Evolutionary conservation across 2,888 invertebrate genomes (phyloP), one percentile per base, ranked within the genome.

Genomic region (Drosophila kambysellisi): DNA sequence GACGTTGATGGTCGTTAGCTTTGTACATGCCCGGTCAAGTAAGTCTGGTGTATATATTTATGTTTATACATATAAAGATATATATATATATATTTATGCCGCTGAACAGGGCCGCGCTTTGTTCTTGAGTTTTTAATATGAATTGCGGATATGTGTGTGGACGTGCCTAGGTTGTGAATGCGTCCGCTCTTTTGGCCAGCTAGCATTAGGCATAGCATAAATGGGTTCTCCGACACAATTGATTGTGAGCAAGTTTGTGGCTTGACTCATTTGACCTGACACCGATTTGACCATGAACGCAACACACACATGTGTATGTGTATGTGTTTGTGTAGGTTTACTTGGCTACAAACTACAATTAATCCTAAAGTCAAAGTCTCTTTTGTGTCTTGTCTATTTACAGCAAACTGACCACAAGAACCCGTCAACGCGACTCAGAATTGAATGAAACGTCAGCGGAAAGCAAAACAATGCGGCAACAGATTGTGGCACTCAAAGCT

Each of bases 401-500:
- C 77, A 93, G 93, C 43, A 89, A 91, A 76, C 80, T 91, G 52
- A 80, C 77, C 51, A 74, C 65, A 32, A 89, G 91, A 79, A 91
- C 88, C 56, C 88, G 89, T 39, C 90, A 91, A 69, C 91, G 91
- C 68, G 91, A 92, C 80, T 83, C 88, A 63, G 91, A 92, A 83
- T 76, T 93, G 33, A 89, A 89, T 62, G 92, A 92, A 76, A 91
- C 90, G 32, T 91, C 91, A 39, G 87, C 88, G 39, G 93, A 93
- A 89, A 91, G 90, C 75, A 92, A 92, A 87, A 90, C 89, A 69
- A 82, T 93, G 56, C 91, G 92, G 52, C 92, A 92, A 64, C 92
- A 93, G 86, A 82, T 93, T 56, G 82, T 83, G 61, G 91, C 91
- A 64, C 83, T 93, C 39, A 92, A 92, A 83, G 74, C 83, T 37